Conservation (phyloP, 2,888 invertebrate species). For the Drosophila buzzatii region DNA sequence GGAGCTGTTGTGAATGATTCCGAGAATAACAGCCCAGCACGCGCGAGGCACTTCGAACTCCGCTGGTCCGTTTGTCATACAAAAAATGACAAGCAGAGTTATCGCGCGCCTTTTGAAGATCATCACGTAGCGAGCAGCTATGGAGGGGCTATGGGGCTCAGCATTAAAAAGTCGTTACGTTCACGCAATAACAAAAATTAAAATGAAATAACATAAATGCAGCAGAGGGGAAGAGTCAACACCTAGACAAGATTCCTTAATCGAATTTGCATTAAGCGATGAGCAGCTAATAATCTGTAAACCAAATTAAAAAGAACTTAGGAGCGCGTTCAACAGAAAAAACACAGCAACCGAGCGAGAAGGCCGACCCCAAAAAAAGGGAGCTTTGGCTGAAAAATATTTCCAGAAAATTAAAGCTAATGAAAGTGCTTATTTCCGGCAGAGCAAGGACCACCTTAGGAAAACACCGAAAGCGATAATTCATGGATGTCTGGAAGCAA, state of each 20-base stretch:
- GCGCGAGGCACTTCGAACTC: slow-evolving; percentile 52
- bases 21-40: slow-evolving; percentile 72
- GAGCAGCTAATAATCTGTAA: slow-evolving; percentile 83
- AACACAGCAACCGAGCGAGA: slow-evolving; percentile 36
- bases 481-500: slow-evolving; percentile 69
- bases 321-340: slow-evolving; percentile 57
- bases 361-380: slow-evolving; percentile 33
- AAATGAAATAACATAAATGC: slow-evolving; percentile 64
- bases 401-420: slow-evolving; percentile 83
- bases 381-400: slow-evolving; percentile 62
- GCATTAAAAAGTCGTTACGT: slow-evolving; percentile 55
- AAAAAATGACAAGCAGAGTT: slow-evolving; percentile 60
- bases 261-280: slow-evolving; percentile 78
- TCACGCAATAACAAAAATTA: slow-evolving; percentile 44
- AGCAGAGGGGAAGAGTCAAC: slow-evolving; percentile 16
- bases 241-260: slow-evolving; percentile 46
- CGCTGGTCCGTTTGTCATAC: slow-evolving; percentile 21
- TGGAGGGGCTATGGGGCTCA: background rate
- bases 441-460: slow-evolving; percentile 54
- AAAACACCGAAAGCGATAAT: slow-evolving; percentile 82
- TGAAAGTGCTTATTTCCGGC: slow-evolving; percentile 71
- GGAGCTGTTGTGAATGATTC: slow-evolving; percentile 58
- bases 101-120: slow-evolving; percentile 57
- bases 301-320: slow-evolving; percentile 72
- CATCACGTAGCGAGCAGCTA: slow-evolving; percentile 52